Evolutionary conservation across 2,888 invertebrate species (phyloP), one percentile per base, ranked within the genome.

Genomic region (Lepidochrysops patricia): DNA sequence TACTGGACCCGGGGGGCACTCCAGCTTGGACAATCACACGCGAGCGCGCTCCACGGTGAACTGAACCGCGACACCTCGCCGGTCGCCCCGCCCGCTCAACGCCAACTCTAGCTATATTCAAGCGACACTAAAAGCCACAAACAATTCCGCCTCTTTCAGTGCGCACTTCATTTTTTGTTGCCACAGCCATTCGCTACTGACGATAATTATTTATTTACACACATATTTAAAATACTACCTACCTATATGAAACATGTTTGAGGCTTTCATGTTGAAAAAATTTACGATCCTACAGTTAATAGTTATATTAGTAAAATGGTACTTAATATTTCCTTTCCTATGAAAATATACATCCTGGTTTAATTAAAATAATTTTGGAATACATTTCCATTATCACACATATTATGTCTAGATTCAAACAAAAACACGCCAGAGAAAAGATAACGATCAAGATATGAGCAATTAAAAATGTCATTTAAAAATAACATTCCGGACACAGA

Each of bases 1-100:
- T 86, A 84, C 77, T 78, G 88, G 87, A 75, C 81, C 87, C 74
- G 79, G 79, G 79, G 89, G 84, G 72, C 80, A 82, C 82, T 88
- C 89, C 89, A 88, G 89, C 70, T 85, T 88, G 80, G 70, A 67
- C 82, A 73, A 80, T 77, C 82, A 84, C 83, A 75, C 87, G 79
- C 86, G 82, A 77, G 77, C 84, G 84, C 87, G 88, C 76, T 69
- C 75, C 75, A 78, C 76, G 67, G 69, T 74, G 79, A 75, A 87
- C 88, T 88, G 86, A 76, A 43, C 19, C 82, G 73, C 72, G 70
- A 62, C 64, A 66, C 68, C 69, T 68, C 70, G 68, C 70, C 67
- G 70, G 64, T 65, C 72, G 65, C 64, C 73, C 64, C 74, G 73
- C 73, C 75, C 72, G 78, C 76, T 73, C 76, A 71, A 70, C 68